Evolutionary conservation across 2,113 vertebrate genomes (phyloP), one percentile per base, ranked within the genome.

Genomic region (Cyprinodon variegatus): DNA sequence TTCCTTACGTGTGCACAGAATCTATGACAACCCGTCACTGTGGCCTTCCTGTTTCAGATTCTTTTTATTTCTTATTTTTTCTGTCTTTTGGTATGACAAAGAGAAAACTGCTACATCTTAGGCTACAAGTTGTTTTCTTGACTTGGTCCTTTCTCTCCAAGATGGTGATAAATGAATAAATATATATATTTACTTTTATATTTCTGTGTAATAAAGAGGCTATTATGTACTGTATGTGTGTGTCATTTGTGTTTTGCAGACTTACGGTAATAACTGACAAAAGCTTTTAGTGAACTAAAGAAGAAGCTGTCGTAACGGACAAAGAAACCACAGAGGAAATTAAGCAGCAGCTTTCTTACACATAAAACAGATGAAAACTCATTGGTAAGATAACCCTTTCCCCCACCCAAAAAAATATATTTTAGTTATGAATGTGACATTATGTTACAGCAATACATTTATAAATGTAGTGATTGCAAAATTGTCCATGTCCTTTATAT

Each of bases 191-290:
- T 93, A 89, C 90, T 92, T 92, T 92, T 93, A 91, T 93, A 94
- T 93, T 94, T 93, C 90, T 84, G 91, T 94, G 93, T 91, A 93
- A 93, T 94, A 93, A 95, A 93, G 90, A 94, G 90, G 81, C 90
- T 91, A 92, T 94, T 93, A 93, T 93, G 86, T 92, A 91, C 84
- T 86, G 81, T 83, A 83, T 36, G 90, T 90, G 87, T 92, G 90
- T 40, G 81, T 66, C 78, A 85, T 88, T 87, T 91, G 68, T 57
- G 9, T 29, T 29, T 29, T 29, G 29, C 29, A 29, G 29, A 29
- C 29, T 29, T 29, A 29, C 29, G 29, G 29, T 66, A 66, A 12
- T 11, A 63, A 46, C 46, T 59, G 53, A 37, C 0, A 2, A 13
- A 74, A 61, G 17, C 61, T 41, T 38, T 13, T 4, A 36, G 0